Conservation (phyloP, 53 echinoderm and acorn worm species). For the Zoroaster sp. region DNA sequence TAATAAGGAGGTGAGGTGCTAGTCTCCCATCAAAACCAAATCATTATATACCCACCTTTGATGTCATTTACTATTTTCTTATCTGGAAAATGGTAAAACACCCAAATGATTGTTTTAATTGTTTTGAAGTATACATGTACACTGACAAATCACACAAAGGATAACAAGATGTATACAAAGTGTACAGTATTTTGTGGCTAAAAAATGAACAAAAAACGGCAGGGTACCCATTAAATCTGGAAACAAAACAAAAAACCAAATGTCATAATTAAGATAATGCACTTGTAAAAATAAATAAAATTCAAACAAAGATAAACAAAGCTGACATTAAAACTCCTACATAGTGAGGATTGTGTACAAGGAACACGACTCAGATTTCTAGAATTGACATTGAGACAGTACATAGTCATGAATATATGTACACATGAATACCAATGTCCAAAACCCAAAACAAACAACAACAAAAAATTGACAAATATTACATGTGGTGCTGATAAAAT, state of each 20-base stretch:
- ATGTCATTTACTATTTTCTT: slow-evolving; percentile 25
- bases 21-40: neutral
- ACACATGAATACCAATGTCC: too few relatives aligned
- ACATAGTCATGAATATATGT: neutral
- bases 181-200: neutral
- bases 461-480: neutral
- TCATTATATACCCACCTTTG: slow-evolving; percentile 23
- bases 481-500: neutral
- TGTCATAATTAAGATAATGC: neutral
- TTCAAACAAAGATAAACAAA: neutral
- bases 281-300: neutral
- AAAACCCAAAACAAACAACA: neutral
- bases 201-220: neutral
- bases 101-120: neutral
- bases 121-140: neutral
- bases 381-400: neutral
- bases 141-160: neutral
- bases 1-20: neutral
- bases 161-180: neutral
- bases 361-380: neutral
- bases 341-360: neutral
- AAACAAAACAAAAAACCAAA: neutral
- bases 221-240: neutral
- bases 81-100: slow-evolving; percentile 37
- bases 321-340: neutral